phyloP scores from a whole-genome alignment of 35 echinoderm and acorn worm species.

The Heliocidaris tuberculata region DNA sequence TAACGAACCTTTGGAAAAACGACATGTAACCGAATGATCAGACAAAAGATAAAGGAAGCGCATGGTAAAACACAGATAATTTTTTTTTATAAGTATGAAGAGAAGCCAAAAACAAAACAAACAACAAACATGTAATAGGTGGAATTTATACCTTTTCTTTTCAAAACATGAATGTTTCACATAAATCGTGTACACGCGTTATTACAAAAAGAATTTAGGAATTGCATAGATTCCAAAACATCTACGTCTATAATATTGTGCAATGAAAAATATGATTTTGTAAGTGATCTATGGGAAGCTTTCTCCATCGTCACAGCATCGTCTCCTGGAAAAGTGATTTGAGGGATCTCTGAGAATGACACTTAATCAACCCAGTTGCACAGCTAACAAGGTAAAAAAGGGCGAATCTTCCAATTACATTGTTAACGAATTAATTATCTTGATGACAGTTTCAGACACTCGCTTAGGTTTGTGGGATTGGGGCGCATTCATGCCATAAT shows the following conservation, averaged over 20 bases:
- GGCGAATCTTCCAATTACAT: slow-evolving; percentile 38
- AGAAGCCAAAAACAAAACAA: no score
- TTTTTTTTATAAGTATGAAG: no score
- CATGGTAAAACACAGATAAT: no score
- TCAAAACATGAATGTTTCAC: no score
- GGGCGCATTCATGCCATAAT: slow-evolving; percentile 37
- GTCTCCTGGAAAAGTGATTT: slow-evolving; percentile 17
- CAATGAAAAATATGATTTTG: slow-evolving; percentile 25
- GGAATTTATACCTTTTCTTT: no score
- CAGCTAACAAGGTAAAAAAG: slow-evolving; percentile 37
- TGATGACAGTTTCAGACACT: slow-evolving; percentile 39
- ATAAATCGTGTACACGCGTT: no score
- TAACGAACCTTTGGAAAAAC: no score
- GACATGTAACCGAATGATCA: no score
- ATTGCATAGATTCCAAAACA: not conserved
- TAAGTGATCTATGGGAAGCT: not conserved
- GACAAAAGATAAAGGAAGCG: no score
- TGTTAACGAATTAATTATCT: slow-evolving; percentile 48
- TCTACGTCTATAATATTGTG: not conserved
- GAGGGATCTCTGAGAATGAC: slow-evolving; percentile 2
- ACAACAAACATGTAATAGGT: no score
- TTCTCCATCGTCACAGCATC: not conserved
- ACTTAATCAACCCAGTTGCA: slow-evolving; percentile 11
- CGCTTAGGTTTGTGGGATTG: not conserved
- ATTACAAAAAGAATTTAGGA: no score